Evolutionary conservation across 2,113 vertebrate species (phyloP).

Genomic region (Tretioscincus oriximinensis): DNA sequence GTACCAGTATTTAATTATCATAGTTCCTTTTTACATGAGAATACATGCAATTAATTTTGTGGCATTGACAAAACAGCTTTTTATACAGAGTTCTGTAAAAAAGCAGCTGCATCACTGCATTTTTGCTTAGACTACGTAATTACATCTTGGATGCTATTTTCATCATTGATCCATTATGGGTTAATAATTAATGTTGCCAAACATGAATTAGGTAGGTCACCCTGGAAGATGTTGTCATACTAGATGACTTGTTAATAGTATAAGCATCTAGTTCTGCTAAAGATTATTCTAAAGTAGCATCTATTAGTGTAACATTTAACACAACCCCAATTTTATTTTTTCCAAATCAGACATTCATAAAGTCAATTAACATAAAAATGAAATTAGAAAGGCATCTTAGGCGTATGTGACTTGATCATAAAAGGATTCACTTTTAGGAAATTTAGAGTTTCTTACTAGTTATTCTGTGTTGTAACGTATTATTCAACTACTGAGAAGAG

Average conservation of each 20-base stretch:
- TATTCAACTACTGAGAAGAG: too few relatives aligned
- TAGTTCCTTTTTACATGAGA: neutral
- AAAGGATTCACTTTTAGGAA: too few relatives aligned
- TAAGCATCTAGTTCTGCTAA: neutral
- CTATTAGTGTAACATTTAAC: too few relatives aligned
- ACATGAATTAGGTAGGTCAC: neutral
- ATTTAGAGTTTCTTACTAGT: too few relatives aligned
- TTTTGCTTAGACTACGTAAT: neutral
- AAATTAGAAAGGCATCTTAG: too few relatives aligned
- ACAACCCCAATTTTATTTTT: too few relatives aligned
- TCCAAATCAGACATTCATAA: too few relatives aligned
- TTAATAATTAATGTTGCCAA: conserved; percentile 10
- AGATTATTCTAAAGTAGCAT: neutral
- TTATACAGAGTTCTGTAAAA: neutral
- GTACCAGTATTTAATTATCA: neutral
- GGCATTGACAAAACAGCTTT: neutral
- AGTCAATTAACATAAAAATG: too few relatives aligned
- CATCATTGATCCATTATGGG: neutral
- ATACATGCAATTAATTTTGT: neutral
- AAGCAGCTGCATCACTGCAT: neutral
- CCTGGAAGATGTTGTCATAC: neutral
- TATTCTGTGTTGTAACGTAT: too few relatives aligned
- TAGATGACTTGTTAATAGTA: neutral
- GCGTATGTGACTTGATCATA: too few relatives aligned
- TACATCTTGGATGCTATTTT: neutral